Conservation (phyloP, 1,140 invertebrate genomes). For the Ruditapes philippinarum region DNA sequence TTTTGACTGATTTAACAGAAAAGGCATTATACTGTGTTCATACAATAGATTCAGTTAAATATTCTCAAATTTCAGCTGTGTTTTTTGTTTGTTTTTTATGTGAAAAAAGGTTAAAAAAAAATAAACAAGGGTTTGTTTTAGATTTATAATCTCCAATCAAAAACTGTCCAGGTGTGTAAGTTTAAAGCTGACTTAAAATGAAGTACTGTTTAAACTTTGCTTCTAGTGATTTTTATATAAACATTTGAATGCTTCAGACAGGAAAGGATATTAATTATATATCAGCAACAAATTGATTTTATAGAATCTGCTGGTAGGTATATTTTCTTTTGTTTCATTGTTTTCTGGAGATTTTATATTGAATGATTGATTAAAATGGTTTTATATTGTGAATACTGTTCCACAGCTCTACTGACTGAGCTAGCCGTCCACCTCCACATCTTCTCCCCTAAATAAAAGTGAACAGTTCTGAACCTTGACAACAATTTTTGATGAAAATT, state of each 20-base stretch:
- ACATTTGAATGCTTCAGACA: too few species aligned
- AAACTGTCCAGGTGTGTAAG: neutral
- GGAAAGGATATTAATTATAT: neutral
- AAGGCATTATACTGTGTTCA: neutral
- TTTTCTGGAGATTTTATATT: too few species aligned
- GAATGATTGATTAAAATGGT: too few species aligned
- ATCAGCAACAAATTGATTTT: too few species aligned
- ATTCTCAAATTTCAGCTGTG: neutral
- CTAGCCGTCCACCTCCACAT: too few species aligned
- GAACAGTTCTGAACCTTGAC: too few species aligned
- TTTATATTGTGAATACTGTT: too few species aligned
- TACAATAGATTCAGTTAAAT: neutral
- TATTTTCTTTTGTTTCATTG: too few species aligned
- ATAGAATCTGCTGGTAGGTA: too few species aligned
- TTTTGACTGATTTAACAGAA: neutral
- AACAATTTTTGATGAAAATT: too few species aligned
- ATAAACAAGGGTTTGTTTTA: slow-evolving; percentile 8
- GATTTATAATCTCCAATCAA: neutral
- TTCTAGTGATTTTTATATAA: neutral
- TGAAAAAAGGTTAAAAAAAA: neutral
- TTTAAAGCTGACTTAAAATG: neutral
- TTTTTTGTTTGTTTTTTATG: neutral
- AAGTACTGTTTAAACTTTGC: neutral
- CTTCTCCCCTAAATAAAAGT: too few species aligned
- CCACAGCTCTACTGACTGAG: too few species aligned